Evolutionary conservation across 2,888 invertebrate genomes (phyloP).

Genomic region (Phaedon cochleariae): DNA sequence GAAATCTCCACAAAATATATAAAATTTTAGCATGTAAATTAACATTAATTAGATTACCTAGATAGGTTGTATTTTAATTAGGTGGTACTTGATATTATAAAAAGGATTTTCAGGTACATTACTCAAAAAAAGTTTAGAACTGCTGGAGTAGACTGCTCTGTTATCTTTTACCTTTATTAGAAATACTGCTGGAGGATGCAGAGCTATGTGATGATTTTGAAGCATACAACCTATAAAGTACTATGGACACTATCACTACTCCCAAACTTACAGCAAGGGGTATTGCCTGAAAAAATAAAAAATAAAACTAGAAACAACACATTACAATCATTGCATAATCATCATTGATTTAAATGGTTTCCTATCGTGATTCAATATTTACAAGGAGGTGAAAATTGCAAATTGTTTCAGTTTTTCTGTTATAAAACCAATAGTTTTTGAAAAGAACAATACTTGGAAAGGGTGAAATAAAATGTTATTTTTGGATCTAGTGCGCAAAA

Average conservation of each 20-base stretch:
- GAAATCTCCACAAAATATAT: too few species aligned
- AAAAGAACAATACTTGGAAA: too few species aligned
- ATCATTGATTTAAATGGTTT: too few species aligned
- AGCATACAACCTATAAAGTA: constrained; percentile 69
- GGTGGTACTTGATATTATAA: too few species aligned
- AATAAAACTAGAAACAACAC: not conserved
- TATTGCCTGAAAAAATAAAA: constrained; percentile 61
- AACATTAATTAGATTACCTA: too few species aligned
- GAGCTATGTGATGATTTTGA: constrained; percentile 50
- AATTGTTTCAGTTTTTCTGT: not conserved
- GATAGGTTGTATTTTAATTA: too few species aligned
- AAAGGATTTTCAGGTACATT: too few species aligned
- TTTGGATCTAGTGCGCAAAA: too few species aligned
- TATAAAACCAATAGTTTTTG: not conserved
- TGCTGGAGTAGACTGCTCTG: too few species aligned
- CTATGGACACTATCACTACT: constrained; percentile 68
- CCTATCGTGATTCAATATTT: not conserved
- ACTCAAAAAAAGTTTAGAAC: too few species aligned
- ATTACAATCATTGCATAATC: not conserved
- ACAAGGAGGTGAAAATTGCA: not conserved
- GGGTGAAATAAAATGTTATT: too few species aligned
- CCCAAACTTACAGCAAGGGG: constrained; percentile 70
- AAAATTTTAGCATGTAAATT: too few species aligned
- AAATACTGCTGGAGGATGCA: not conserved
- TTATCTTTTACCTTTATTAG: constrained; percentile 19